These are phyloP conservation scores for Saturnia pavonia DNA, from an alignment of 2,888 invertebrate species.

Conservation along the genomic window DNA sequence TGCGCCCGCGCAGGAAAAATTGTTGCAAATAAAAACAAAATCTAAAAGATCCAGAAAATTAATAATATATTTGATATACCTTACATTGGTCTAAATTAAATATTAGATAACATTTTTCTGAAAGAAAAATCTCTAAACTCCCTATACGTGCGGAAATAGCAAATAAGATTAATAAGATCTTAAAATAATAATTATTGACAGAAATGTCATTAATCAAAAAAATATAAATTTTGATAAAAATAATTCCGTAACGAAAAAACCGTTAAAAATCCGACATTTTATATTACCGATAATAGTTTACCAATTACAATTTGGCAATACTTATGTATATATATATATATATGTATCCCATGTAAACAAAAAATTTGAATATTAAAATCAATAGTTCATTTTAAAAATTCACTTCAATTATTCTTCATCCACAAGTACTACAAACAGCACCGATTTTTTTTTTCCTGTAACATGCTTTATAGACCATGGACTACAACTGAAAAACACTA, in stretches of 20 bases:
- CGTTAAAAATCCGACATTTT: not conserved
- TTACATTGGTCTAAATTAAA: not conserved
- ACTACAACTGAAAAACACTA: not conserved
- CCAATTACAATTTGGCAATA: no score
- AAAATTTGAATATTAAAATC: no score
- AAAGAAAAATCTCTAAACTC: not conserved
- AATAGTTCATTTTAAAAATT: no score
- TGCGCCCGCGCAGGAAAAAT: not conserved
- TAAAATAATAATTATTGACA: no score
- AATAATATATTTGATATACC: not conserved
- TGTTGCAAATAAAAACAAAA: not conserved
- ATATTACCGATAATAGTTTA: no score
- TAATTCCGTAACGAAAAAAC: not conserved
- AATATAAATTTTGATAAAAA: no score
- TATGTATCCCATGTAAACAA: no score
- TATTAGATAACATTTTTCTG: not conserved
- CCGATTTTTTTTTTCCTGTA: not conserved
- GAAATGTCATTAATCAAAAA: no score
- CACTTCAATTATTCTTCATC: not conserved
- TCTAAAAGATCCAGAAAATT: not conserved
- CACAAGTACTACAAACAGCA: not conserved
- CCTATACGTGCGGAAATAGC: not conserved
- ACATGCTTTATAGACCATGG: not conserved
- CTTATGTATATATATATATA: not conserved
- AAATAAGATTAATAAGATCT: not conserved